Evolutionary conservation across 1,140 invertebrate genomes (phyloP).

Genomic region (Drosophila funebris): DNA sequence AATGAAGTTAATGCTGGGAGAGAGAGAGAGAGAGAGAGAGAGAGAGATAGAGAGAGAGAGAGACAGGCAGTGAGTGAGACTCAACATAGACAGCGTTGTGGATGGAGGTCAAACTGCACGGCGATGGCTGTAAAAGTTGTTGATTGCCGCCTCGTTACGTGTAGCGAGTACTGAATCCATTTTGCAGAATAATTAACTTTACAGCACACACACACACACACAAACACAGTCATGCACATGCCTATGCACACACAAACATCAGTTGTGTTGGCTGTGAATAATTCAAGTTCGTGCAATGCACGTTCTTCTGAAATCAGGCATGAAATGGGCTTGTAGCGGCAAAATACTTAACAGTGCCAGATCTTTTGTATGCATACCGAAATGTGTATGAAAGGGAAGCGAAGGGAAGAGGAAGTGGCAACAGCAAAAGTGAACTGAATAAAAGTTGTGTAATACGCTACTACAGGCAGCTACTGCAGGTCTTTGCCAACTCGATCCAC

Average conservation of each 20-base stretch:
- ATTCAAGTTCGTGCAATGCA: conserved; percentile 40
- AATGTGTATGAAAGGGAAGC: not conserved
- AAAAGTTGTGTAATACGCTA: conserved; percentile 8
- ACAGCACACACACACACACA: conserved; percentile 25
- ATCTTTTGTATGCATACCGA: conserved; percentile 19
- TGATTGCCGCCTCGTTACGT: conserved; percentile 49
- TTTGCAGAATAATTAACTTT: conserved; percentile 57
- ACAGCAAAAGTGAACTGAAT: not conserved
- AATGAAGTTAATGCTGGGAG: conserved; percentile 70
- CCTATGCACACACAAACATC: not conserved
- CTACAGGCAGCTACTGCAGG: conserved; percentile 4
- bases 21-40: not conserved
- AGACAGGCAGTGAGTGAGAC: not conserved
- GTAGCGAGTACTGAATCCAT: conserved; percentile 52
- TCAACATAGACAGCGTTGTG: conserved; percentile 14
- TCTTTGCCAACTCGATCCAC: not conserved
- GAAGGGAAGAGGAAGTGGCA: not conserved
- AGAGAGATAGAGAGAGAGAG: not conserved
- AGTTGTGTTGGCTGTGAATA: conserved; percentile 37
- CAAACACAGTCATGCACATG: conserved; percentile 7
- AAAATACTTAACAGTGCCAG: conserved; percentile 22
- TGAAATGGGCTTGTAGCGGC: conserved; percentile 44
- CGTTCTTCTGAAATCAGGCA: conserved; percentile 57
- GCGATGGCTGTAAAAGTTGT: conserved; percentile 48
- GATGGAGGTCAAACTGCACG: conserved; percentile 41